A percentile compares a stretch with the other conserved stretches of the same genome.
phyloP scores from a whole-genome alignment of 2,888 invertebrate species.

The Onthophagus sagittarius region DNA sequence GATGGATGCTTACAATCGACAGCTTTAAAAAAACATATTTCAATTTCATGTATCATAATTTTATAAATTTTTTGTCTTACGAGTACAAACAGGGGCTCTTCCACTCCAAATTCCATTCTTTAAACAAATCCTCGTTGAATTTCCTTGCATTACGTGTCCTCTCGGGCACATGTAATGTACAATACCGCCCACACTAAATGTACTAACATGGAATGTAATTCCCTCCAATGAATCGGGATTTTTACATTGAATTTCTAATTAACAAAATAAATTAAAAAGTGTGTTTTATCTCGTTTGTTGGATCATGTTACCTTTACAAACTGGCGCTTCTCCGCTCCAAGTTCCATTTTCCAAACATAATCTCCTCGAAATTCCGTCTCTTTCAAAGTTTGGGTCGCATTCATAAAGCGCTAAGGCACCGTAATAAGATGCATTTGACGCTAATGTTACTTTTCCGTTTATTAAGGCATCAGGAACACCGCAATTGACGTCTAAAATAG shows the following conservation, averaged over 20 bases:
- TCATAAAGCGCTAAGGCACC: slow-evolving; percentile 82
- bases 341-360: slow-evolving; percentile 85
- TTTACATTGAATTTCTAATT: slow-evolving; percentile 70
- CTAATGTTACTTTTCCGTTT: slow-evolving; percentile 73
- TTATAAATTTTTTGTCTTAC: slow-evolving; percentile 57
- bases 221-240: slow-evolving; percentile 63
- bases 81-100: slow-evolving; percentile 70
- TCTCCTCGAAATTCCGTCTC: slow-evolving; percentile 79
- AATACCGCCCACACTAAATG: slow-evolving; percentile 72
- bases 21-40: slow-evolving; percentile 53
- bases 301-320: slow-evolving; percentile 64
- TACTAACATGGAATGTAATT: slow-evolving; percentile 57
- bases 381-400: slow-evolving; percentile 74
- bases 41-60: neutral
- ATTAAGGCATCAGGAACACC: slow-evolving; percentile 68
- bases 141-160: slow-evolving; percentile 76
- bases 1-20: slow-evolving; percentile 81
- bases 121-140: slow-evolving; percentile 71
- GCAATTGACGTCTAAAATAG: slow-evolving; percentile 85
- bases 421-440: slow-evolving; percentile 85
- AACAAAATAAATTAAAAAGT: neutral
- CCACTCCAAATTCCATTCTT: slow-evolving; percentile 81
- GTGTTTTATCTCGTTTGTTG: neutral
- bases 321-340: slow-evolving; percentile 81
- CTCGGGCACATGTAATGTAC: slow-evolving; percentile 80